Percentiles rank a stretch among this genome's conserved stretches.
These are phyloP conservation scores for Trisateles emortualis DNA, from an alignment of 2,888 invertebrate genomes.

Conservation along the genomic window DNA sequence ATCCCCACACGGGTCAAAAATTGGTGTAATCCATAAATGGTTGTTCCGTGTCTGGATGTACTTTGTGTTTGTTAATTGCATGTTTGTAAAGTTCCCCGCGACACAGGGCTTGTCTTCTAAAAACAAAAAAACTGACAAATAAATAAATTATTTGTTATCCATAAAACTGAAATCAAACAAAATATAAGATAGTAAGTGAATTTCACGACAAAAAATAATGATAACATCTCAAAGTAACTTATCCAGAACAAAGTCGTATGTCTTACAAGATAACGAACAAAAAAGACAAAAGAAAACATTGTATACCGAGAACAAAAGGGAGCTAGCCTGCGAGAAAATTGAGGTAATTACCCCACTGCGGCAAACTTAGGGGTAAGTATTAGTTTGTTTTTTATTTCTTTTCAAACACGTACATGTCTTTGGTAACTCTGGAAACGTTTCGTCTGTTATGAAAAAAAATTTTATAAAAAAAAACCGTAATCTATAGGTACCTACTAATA, in stretches of 20 bases:
- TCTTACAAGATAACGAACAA: constrained; percentile 33
- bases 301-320: constrained; percentile 35
- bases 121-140: too few relatives aligned
- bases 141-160: background rate
- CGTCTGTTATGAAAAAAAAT: background rate
- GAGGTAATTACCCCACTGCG: constrained; percentile 8
- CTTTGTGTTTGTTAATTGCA: too few relatives aligned
- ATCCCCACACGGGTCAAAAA: too few relatives aligned
- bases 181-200: background rate
- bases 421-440: background rate
- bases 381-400: background rate
- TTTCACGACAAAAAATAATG: background rate
- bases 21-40: too few relatives aligned
- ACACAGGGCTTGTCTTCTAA: too few relatives aligned
- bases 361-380: background rate
- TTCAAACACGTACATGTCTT: background rate
- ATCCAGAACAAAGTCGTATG: constrained; percentile 3
- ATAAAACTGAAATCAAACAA: too few relatives aligned
- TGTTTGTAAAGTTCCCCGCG: too few relatives aligned
- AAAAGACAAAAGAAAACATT: constrained; percentile 36
- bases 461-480: too few relatives aligned
- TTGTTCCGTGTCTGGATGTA: too few relatives aligned
- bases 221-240: background rate
- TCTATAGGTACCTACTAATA: too few relatives aligned
- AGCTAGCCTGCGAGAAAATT: constrained; percentile 15